Evolutionary conservation across 2,113 vertebrate species (phyloP).

Genomic region (Serilophus lunatus): DNA sequence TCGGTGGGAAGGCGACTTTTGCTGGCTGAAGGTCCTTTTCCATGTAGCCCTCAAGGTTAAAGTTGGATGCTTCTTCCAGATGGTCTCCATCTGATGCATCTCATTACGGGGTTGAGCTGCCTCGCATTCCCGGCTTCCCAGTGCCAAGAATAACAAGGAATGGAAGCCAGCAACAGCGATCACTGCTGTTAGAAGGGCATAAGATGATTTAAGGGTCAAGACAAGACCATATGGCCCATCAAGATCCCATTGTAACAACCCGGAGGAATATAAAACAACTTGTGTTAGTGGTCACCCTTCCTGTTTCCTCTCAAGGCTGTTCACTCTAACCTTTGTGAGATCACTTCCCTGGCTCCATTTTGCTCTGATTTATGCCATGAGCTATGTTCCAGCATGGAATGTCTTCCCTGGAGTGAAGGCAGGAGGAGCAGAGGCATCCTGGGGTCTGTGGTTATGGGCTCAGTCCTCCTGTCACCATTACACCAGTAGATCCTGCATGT

Average conservation of each 20-base stretch:
- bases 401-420: neutral
- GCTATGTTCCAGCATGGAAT: neutral
- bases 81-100: constrained; percentile 75
- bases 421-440: neutral
- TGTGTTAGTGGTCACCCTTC: neutral
- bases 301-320: neutral
- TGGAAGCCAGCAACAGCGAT: constrained; percentile 53
- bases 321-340: neutral
- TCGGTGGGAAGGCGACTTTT: constrained; percentile 2
- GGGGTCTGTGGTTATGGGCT: neutral
- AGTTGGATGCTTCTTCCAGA: constrained; percentile 75
- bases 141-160: constrained; percentile 74
- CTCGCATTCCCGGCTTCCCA: constrained; percentile 33
- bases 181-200: constrained; percentile 59
- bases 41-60: constrained; percentile 76
- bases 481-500: accelerated
- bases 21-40: constrained; percentile 64
- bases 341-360: neutral
- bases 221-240: constrained; percentile 70
- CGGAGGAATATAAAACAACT: constrained; percentile 36
- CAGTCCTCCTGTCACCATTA: neutral
- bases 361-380: neutral
- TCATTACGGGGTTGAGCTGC: constrained; percentile 69
- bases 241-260: constrained; percentile 20
- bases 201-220: constrained; percentile 71